Conservation (phyloP, 2,888 invertebrate genomes). For the Rhagium mordax region DNA sequence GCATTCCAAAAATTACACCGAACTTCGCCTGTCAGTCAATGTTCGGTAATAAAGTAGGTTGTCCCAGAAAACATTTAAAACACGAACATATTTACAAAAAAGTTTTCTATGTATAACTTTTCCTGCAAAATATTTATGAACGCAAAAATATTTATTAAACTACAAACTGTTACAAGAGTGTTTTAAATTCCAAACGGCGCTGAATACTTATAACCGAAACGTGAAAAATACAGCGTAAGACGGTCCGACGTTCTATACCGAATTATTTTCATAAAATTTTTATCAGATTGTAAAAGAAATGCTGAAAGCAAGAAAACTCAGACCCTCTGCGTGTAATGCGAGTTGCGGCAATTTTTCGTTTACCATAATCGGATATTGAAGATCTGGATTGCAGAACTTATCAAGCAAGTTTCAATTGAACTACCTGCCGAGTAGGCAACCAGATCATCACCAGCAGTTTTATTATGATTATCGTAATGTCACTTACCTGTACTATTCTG, state of each 20-base stretch:
- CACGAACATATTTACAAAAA: not conserved
- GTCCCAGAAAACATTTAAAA: not conserved
- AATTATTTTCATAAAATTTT: not conserved
- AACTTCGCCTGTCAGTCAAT: not conserved
- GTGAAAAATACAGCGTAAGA: not conserved
- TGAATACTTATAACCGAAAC: not conserved
- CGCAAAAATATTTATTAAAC: not conserved
- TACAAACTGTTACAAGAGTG: conserved; percentile 12
- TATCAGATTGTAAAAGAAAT: not conserved
- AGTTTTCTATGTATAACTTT: conserved; percentile 4
- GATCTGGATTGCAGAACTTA: not conserved
- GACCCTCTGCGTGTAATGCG: conserved; percentile 12
- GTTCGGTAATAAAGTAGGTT: not conserved
- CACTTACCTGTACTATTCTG: not conserved
- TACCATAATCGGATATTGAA: not conserved
- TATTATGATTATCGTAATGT: no score
- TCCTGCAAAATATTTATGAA: not conserved
- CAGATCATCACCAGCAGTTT: conserved; percentile 2
- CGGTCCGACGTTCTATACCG: not conserved
- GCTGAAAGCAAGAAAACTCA: conserved; percentile 34
- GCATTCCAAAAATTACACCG: not conserved
- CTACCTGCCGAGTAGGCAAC: conserved; percentile 13
- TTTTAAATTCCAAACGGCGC: not conserved
- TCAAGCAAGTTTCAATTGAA: not conserved
- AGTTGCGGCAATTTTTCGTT: not conserved